Evolutionary conservation across 2,888 invertebrate genomes (phyloP), one percentile per base, ranked within the genome.

Genomic region (Teleiodes luculella): DNA sequence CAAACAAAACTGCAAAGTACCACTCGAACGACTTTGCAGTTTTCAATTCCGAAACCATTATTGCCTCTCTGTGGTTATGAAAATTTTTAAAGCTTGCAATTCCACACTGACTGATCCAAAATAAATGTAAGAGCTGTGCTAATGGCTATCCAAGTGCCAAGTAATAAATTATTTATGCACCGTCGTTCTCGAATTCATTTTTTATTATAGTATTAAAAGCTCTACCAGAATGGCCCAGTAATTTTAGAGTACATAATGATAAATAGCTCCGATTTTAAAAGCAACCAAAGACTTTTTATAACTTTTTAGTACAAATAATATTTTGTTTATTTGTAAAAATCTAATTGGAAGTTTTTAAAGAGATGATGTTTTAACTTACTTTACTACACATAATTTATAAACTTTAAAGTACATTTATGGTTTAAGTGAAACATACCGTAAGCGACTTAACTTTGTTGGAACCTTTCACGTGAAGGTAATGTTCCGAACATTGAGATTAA

Each of bases 401-500:
- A 41, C 8, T 41, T 39, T 41, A 41, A n/a, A n/a, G 24, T 24
- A 24, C 24, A 24, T 24, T 41, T 41, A 41, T 41, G 7, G 18
- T n/a, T n/a, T 41, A 41, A 20, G 18, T 41, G 31, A 47, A 33
- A 47, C 31, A 41, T 11, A 18, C n/a, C 24, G 37, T 61, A 58
- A 61, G 36, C 47, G 43, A 37, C 13, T 62, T 58, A 64, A 60
- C 61, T 55, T 56, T 48, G 48, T 8, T 46, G 6, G 36, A 47
- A 53, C 46, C 62, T 58, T 56, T 53, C 58, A 56, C 58, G 63
- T 56, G 47, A 51, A 52, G 52, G 62, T 59, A 64, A 61, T 59
- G 63, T 59, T 57, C 57, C 66, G 64, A 51, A 70, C 63, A 80
- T 80, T 77, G 69, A 81, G 74, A 83, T 85, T 81, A 78, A 84